Evolutionary conservation across 2,888 invertebrate species (phyloP).

Genomic region (Noctua comes): DNA sequence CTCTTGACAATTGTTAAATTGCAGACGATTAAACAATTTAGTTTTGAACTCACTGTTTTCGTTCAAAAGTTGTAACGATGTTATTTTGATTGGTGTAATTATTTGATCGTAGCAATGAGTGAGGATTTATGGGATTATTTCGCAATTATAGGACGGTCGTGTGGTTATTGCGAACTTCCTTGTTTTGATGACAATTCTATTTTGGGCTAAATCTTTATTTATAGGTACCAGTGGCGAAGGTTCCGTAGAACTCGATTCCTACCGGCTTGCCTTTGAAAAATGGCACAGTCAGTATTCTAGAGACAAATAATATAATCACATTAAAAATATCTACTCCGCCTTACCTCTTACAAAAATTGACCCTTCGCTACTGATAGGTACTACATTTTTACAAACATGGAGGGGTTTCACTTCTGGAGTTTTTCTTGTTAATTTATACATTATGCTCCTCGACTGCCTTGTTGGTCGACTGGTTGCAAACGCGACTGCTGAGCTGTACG

Average conservation of each 20-base stretch:
- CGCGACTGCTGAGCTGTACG: not conserved
- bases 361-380: too few relatives aligned
- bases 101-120: constrained; percentile 55
- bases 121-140: constrained; percentile 59
- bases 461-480: not conserved
- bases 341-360: too few relatives aligned
- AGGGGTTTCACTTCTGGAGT: not conserved
- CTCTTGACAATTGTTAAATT: constrained; percentile 80
- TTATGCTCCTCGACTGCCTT: not conserved
- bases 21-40: constrained; percentile 74
- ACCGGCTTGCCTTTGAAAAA: too few relatives aligned
- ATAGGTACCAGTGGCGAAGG: too few relatives aligned
- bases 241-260: too few relatives aligned
- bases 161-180: constrained; percentile 32
- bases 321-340: too few relatives aligned
- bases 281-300: too few relatives aligned
- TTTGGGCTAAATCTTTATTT: not conserved
- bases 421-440: not conserved
- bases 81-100: constrained; percentile 58
- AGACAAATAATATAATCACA: too few relatives aligned
- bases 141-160: constrained; percentile 37
- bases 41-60: constrained; percentile 66
- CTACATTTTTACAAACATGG: not conserved
- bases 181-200: constrained; percentile 32
- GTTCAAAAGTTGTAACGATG: constrained; percentile 58